A percentile compares a stretch with the other conserved stretches of the same genome.
These are phyloP conservation scores for Agelastica alni DNA, from an alignment of 2,888 invertebrate genomes.

Conservation along the genomic window DNA sequence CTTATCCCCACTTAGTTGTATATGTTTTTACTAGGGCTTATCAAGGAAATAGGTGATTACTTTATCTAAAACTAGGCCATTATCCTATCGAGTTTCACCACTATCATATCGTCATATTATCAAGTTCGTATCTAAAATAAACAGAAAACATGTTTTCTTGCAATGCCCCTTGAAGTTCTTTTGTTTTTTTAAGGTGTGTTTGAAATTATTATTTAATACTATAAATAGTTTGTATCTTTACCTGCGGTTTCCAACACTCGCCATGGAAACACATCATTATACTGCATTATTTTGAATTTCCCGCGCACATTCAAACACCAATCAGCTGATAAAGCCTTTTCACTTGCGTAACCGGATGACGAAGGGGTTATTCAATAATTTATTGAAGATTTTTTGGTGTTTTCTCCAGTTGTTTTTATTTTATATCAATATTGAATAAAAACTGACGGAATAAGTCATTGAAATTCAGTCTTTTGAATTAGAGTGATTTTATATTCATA, in stretches of 20 bases:
- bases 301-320: conserved; percentile 23
- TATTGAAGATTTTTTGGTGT: too few species aligned
- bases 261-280: conserved; percentile 25
- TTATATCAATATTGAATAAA: too few species aligned
- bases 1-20: neutral
- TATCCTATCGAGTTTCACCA: conserved; percentile 16
- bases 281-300: conserved; percentile 30
- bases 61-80: conserved; percentile 25
- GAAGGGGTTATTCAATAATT: too few species aligned
- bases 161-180: conserved; percentile 5
- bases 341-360: too few species aligned
- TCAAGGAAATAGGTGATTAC: conserved; percentile 28
- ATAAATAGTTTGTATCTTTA: conserved; percentile 15
- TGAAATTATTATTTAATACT: neutral
- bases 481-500: too few species aligned
- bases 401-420: too few species aligned
- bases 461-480: too few species aligned
- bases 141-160: conserved; percentile 5
- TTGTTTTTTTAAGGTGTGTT: neutral
- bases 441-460: too few species aligned
- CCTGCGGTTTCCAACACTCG: conserved; percentile 27
- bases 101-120: conserved; percentile 8
- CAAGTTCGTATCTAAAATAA: conserved; percentile 13
- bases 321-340: conserved; percentile 28
- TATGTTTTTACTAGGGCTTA: conserved; percentile 8